phyloP scores from a whole-genome alignment of 2,888 invertebrate genomes.

The Pogonocherus hispidulus region DNA sequence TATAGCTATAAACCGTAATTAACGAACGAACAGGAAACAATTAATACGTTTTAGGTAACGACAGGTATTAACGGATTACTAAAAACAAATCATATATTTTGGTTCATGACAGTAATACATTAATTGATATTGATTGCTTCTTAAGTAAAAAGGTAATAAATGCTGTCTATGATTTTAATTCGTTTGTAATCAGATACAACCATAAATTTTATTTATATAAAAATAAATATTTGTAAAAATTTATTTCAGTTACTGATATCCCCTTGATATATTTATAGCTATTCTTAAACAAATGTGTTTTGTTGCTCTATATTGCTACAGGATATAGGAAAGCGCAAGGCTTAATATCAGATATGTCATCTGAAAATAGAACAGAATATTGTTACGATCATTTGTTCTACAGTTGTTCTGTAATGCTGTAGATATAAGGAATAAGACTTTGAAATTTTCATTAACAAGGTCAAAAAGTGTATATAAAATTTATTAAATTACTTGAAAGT shows the following conservation, averaged over 20 bases:
- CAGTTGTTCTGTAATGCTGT: no score
- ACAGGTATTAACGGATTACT: not conserved
- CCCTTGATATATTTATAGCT: not conserved
- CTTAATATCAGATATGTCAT: no score
- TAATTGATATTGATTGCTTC: not conserved
- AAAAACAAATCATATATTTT: slow-evolving; percentile 6
- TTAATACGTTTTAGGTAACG: not conserved
- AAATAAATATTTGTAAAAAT: not conserved
- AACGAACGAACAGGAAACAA: not conserved
- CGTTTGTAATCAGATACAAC: not conserved
- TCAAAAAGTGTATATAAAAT: no score
- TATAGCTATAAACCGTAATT: no score
- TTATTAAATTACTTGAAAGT: no score
- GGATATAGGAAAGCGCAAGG: no score
- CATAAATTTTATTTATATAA: not conserved
- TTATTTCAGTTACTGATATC: not conserved
- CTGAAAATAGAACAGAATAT: no score
- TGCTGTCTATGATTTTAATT: slow-evolving; percentile 4
- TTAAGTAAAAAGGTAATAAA: slow-evolving; percentile 5
- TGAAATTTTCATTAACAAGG: no score
- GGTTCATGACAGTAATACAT: not conserved
- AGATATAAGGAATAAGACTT: no score
- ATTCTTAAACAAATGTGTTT: no score
- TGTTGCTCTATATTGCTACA: no score
- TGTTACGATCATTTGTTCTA: no score